Conservation (phyloP, 1,140 invertebrate genomes). For the Agrypnia vestita region DNA sequence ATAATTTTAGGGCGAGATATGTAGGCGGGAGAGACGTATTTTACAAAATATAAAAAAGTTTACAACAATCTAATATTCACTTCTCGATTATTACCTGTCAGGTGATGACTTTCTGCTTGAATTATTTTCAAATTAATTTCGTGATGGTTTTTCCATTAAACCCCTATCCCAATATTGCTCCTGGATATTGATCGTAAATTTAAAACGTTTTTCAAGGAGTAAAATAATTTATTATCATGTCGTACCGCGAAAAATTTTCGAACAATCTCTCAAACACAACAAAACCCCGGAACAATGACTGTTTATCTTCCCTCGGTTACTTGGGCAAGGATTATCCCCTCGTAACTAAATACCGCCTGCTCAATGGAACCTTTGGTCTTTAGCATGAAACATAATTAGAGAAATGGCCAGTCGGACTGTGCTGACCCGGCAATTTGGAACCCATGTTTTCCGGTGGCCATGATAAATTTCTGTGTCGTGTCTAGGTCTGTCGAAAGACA, state of each 20-base stretch:
- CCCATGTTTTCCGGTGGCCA: constrained; percentile 29
- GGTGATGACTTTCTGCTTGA: too few species aligned
- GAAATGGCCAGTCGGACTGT: constrained; percentile 35
- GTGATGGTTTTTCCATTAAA: too few species aligned
- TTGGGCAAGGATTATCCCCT: constrained; percentile 23
- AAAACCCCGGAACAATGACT: constrained; percentile 6
- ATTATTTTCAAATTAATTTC: too few species aligned
- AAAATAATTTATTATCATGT: not conserved
- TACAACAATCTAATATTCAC: too few species aligned
- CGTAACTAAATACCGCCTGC: constrained; percentile 26
- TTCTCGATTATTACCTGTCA: too few species aligned
- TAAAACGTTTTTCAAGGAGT: not conserved
- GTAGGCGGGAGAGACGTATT: too few species aligned
- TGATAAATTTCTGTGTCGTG: constrained; percentile 43
- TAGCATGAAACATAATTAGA: constrained; percentile 36
- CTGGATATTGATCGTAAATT: too few species aligned
- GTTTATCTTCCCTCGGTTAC: constrained; percentile 16
- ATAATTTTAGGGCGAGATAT: too few species aligned
- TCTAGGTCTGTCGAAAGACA: constrained; percentile 35
- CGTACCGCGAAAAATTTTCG: not conserved
- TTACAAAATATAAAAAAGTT: too few species aligned
- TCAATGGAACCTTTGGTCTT: constrained; percentile 36
- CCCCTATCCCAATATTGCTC: too few species aligned
- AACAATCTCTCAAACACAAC: constrained; percentile 10
- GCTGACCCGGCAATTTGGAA: constrained; percentile 26